phyloP scores from a whole-genome alignment of 1,140 invertebrate species.

The Drosophila athabasca region DNA sequence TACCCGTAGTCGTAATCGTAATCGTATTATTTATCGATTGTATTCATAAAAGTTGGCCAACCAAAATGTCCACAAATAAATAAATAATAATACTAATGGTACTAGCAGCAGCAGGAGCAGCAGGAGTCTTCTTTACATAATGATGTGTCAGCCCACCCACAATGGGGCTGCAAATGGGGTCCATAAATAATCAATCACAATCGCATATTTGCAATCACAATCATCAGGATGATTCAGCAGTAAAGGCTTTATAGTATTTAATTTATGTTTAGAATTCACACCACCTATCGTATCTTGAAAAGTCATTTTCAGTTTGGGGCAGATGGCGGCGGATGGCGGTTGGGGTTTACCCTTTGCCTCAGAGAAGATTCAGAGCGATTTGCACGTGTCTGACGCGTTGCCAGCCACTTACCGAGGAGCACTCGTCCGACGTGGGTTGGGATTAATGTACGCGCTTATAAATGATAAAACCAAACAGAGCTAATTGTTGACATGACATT shows the following conservation, averaged over 20 bases:
- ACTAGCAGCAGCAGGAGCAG: neutral
- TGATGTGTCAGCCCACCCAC: neutral
- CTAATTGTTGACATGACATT: conserved; percentile 73
- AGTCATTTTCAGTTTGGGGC: neutral
- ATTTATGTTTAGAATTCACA: conserved; percentile 6
- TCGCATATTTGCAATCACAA: neutral
- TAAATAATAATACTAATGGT: neutral
- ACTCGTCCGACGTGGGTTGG: conserved; percentile 9
- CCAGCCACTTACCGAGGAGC: neutral
- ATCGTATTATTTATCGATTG: neutral
- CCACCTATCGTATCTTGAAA: neutral
- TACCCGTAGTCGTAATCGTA: too few species aligned
- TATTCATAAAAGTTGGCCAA: neutral
- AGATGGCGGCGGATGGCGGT: too few species aligned
- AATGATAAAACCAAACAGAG: conserved; percentile 54
- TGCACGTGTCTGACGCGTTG: conserved; percentile 12
- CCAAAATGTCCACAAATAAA: conserved; percentile 4
- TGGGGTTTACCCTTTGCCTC: too few species aligned
- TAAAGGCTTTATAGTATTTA: conserved; percentile 1
- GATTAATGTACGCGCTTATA: conserved; percentile 52
- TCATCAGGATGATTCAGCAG: conserved; percentile 25
- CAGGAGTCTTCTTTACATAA: neutral
- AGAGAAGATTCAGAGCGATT: neutral
- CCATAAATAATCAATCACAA: conserved; percentile 12
- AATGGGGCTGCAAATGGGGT: too few species aligned